These are phyloP conservation scores for Buteo buteo DNA, from an alignment of 2,113 vertebrate genomes.

Conservation along the genomic window DNA sequence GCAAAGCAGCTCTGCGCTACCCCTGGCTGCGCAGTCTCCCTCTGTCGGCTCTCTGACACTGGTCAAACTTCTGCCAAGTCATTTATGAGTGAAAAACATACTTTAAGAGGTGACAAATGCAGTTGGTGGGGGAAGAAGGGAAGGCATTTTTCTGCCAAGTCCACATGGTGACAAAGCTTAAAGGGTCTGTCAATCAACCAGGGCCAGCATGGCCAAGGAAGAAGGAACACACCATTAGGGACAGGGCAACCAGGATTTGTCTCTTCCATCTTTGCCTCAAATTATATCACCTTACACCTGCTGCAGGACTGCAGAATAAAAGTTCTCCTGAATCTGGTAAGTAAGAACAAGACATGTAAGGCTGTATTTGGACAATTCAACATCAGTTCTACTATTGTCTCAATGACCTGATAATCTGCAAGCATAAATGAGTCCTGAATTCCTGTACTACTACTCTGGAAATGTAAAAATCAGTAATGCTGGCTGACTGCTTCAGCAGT, in stretches of 20 bases:
- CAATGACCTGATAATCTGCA: not conserved
- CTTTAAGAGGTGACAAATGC: not conserved
- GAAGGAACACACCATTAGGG: not conserved
- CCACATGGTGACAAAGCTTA: not conserved
- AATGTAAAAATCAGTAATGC: not conserved
- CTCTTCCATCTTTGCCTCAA: not conserved
- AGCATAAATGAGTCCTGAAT: not conserved
- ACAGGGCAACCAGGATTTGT: not conserved
- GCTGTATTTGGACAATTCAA: not conserved
- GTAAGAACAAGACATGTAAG: not conserved
- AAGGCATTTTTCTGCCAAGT: not conserved
- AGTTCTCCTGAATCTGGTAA: not conserved
- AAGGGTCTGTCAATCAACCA: not conserved
- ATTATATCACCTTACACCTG: not conserved
- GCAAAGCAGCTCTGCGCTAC: not conserved
- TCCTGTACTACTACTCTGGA: not conserved
- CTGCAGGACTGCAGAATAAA: not conserved
- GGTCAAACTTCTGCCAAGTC: not conserved
- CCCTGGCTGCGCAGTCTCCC: not conserved
- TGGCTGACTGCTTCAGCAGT: not conserved
- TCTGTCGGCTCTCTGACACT: not conserved
- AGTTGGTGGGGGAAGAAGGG: not conserved
- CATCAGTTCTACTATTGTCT: not conserved
- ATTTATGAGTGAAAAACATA: not conserved
- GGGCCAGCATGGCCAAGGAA: not conserved